Percentiles rank a stretch among this genome's conserved stretches.
Conservation (phyloP, 2,797 vertebrate species). For the Distichodus sexfasciatus region DNA sequence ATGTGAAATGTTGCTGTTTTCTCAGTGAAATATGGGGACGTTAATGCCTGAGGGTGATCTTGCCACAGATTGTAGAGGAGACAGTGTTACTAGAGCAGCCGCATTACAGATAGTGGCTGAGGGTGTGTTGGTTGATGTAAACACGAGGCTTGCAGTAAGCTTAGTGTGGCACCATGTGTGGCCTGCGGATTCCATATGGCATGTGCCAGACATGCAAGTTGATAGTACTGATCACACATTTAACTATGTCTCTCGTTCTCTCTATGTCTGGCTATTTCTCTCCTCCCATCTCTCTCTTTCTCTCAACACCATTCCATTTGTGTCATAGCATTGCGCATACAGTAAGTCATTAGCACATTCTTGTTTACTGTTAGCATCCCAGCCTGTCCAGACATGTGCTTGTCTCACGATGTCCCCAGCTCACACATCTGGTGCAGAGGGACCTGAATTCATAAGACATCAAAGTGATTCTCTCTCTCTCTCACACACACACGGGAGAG, state of each 20-base stretch:
- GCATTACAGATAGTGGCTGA: neutral
- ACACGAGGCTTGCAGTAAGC: neutral
- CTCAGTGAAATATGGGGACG: too few relatives aligned
- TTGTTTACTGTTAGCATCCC: neutral
- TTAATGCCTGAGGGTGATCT: neutral
- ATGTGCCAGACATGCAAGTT: slow-evolving; percentile 3
- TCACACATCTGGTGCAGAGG: slow-evolving; percentile 26
- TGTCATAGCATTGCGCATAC: neutral
- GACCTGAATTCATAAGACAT: slow-evolving; percentile 3
- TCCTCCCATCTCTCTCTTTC: too few relatives aligned
- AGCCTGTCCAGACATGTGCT: slow-evolving; percentile 14
- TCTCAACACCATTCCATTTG: neutral
- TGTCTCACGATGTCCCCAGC: neutral
- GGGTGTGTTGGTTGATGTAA: neutral
- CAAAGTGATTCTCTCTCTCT: slow-evolving; percentile 12
- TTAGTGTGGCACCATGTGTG: neutral
- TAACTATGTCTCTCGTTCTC: neutral
- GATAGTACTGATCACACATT: slow-evolving; percentile 11
- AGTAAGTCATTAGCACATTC: slow-evolving; percentile 10
- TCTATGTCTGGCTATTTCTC: neutral
- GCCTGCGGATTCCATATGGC: slow-evolving; percentile 5
- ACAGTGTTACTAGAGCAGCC: too few relatives aligned
- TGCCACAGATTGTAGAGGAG: neutral
- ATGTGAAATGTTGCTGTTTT: too few relatives aligned
- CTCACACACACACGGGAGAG: slow-evolving; percentile 8